Evolutionary conservation across 2,888 invertebrate genomes (phyloP), one percentile per base, ranked within the genome.

Genomic region (Agrilus biguttatus): DNA sequence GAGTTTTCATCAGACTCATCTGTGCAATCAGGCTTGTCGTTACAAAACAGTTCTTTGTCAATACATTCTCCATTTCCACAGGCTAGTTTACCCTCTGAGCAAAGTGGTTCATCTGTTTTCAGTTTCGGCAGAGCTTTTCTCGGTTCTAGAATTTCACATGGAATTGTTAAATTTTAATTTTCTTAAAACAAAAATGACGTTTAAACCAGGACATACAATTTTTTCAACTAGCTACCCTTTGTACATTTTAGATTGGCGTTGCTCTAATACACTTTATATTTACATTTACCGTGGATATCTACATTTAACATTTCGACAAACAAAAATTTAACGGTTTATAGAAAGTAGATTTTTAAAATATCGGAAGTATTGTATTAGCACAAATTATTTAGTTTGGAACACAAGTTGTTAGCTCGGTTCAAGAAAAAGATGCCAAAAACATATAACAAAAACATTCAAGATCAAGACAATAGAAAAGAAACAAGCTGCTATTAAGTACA

Each of bases 1-100:
- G 91, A 87, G 58, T 92, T 92, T 70, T 92, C 92, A 62, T 92
- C 92, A 41, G 91, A 92, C 62, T 90, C 91, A 62, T 92, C 92
- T 60, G 87, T 84, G 71, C 92, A 92, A 63, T 92, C 91, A 41
- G 83, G 77, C 67, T 88, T 87, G 59, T 88, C 91, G 61, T 92
- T 90, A 68, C 92, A 92, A 77, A 92, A 92, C 43, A 92, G 72
- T 60, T 86, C 86, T 67, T 84, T 89, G 54, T 90, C 89, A 46
- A 92, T 77, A 68, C 92, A 92, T 63, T 92, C 91, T 49, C 89
- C 88, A 66, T 84, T 86, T 48, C 92, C 92, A 65, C 92, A 92
- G 45, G 89, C 83, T 46, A 92, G 69, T 71, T 91, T 89, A 44
- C 87, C 89, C 58, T 86, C 87, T 13, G 89, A 83, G 57, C 92